Base-by-base conservation (phyloP, 2,888 invertebrate species). In the Dione vanillae region DNA sequence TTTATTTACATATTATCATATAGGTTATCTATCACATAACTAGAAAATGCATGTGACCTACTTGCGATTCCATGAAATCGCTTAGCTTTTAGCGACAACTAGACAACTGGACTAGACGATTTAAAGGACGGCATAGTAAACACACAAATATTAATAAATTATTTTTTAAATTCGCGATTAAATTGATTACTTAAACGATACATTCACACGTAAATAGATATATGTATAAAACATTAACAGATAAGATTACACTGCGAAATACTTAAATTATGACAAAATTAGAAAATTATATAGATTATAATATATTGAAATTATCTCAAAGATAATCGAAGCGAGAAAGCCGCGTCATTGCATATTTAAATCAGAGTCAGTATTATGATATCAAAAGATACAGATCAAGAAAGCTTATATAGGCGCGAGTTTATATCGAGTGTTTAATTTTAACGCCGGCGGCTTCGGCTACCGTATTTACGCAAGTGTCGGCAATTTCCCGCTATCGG, bases 401-500 rank as follows among this genome's bases (percentile, higher is more conserved):
- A 72, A 71, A 73, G 72, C 67, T 73, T 74, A 74, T 75, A 74
- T 74, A 74, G 76, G 68, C 70, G 65, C 65, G 65, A 71, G 73
- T 74, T 76, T 74, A 74, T 71, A 70, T 71, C 56, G 72, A 69
- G 75, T 68, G 75, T 73, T 77, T 75, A 73, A 69, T 71, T 71
- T 72, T 68, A 71, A 68, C 72, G 69, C 67, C 69, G 71, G 59
- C 67, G 68, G 73, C 70, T 45, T 80, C 77, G 74, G 83, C 88
- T 89, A 85, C 85, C 80, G 85, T 82, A 85, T 88, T 92, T 91
- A 90, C 91, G 92, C 92, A 92, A 92, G 89, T 83, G 80, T 72
- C 74, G 83, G 82, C 84, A 86, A 86, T 88, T 88, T 87, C 84
- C 85, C 86, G 85, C 85, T 82, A 88, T 87, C 88, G 85, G 81